Base-by-base conservation (phyloP, 23 tunicate species). In the Styela plicata region DNA sequence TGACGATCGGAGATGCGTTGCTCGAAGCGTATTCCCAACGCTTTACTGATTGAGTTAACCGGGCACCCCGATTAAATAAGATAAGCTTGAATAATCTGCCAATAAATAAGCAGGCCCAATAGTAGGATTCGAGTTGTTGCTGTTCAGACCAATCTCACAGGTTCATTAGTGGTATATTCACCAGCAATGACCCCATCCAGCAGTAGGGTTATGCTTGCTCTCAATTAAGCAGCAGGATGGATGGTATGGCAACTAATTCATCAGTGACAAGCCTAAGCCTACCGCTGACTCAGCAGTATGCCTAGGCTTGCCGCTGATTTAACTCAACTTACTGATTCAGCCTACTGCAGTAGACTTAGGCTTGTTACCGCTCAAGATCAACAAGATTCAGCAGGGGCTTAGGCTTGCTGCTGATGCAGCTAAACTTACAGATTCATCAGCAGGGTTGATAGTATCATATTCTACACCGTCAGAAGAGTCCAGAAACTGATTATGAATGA, bases 381-480 rank as follows among this genome's bases (percentile, higher is more conserved):
- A n/a, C n/a, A n/a, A n/a, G 57, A 44, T 44, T 44, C 63, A 91
- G 66, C 71, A 44, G 57, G n/a, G 18, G 70, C 29, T 5, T 24
- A 66, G 70, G 3, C 10, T 66, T 7, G 70, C 83, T 44, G 13
- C 57, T 44, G 57, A 44, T 44, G 5, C 70, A 66, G 31, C 30
- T 27, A 36, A 61, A 84, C 95, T 63, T 80, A 93, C 98, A 17
- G 93, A 80, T 88, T 93, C 98, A 70, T 93, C 91, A 36, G 98
- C 98, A 33, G 98, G 98, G 79, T 93, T 93, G 82, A 93, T 93
- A 17, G 98, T 84, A 77, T 85, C 71, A 69, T 93, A 93, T 77
- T 85, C 93, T 29, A 89, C 87, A 13, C 89, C 93, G 64, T 93
- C 87, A 25, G 93, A 84, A 1, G 93, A 84, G 70, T 93, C 98